phyloP scores from a whole-genome alignment of 2,797 vertebrate species.

The Cynopterus sphinx region DNA sequence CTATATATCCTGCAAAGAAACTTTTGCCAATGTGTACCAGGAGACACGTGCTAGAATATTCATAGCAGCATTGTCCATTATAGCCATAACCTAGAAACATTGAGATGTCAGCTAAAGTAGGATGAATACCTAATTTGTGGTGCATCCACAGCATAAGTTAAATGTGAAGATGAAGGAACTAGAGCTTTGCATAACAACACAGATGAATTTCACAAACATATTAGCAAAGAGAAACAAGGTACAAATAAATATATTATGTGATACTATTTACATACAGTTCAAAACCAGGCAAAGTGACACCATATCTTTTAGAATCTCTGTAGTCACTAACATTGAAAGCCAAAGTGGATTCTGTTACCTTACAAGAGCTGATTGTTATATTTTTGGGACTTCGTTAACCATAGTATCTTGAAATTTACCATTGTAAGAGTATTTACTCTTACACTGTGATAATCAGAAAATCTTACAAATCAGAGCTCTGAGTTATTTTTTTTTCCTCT shows the following conservation, averaged over 20 bases:
- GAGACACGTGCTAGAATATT: neutral
- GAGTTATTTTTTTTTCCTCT: neutral
- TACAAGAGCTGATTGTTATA: neutral
- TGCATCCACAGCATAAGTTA: neutral
- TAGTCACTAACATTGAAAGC: neutral
- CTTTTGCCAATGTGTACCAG: neutral
- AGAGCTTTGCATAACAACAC: neutral
- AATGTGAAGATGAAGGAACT: neutral
- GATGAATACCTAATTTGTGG: neutral
- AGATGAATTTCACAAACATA: neutral
- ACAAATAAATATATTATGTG: neutral
- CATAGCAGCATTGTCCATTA: neutral
- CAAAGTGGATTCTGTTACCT: neutral
- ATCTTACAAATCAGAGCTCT: neutral
- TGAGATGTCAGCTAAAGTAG: neutral
- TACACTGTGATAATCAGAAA: neutral
- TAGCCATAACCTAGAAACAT: neutral
- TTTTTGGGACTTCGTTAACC: neutral
- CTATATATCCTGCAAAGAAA: neutral
- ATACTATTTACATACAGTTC: neutral
- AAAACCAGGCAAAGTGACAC: neutral
- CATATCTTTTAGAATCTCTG: neutral
- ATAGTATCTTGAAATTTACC: neutral
- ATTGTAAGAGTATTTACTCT: neutral
- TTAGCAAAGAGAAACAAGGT: neutral